phyloP scores from a whole-genome alignment of 2,888 invertebrate genomes.

The Rotaria macrura region DNA sequence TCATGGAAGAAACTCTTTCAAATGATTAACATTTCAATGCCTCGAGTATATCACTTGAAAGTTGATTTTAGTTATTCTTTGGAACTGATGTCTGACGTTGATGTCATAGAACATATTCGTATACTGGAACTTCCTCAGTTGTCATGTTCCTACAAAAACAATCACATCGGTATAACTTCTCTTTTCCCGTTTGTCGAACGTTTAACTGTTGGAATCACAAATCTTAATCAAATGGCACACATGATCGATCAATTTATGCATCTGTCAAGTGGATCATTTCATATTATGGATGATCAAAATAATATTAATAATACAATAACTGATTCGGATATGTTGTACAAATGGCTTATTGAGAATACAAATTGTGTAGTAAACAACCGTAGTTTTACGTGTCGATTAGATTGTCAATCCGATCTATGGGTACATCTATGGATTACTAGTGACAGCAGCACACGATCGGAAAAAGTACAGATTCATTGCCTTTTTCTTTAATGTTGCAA shows the following conservation, averaged over 20 bases:
- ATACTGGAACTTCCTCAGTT: not conserved
- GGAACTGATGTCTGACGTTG: not conserved
- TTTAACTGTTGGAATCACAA: not conserved
- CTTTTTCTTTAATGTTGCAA: no score
- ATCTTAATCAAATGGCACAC: not conserved
- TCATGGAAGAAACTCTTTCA: not conserved
- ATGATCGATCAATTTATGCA: not conserved
- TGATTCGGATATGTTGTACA: not conserved
- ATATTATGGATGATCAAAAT: not conserved
- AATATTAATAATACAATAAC: not conserved
- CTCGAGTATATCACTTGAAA: not conserved
- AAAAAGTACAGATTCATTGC: not conserved
- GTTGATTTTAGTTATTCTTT: not conserved
- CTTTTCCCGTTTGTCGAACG: not conserved
- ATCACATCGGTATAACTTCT: not conserved
- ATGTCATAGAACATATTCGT: not conserved
- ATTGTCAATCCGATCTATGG: not conserved
- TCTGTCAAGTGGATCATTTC: not conserved
- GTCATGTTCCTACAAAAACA: not conserved
- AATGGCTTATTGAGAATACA: not conserved
- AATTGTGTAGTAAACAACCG: not conserved
- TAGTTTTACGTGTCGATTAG: not conserved
- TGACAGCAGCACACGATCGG: not conserved
- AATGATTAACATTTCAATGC: not conserved
- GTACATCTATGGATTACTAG: not conserved